phyloP scores from a whole-genome alignment of 1,140 invertebrate genomes.

The Nasonia giraulti region DNA sequence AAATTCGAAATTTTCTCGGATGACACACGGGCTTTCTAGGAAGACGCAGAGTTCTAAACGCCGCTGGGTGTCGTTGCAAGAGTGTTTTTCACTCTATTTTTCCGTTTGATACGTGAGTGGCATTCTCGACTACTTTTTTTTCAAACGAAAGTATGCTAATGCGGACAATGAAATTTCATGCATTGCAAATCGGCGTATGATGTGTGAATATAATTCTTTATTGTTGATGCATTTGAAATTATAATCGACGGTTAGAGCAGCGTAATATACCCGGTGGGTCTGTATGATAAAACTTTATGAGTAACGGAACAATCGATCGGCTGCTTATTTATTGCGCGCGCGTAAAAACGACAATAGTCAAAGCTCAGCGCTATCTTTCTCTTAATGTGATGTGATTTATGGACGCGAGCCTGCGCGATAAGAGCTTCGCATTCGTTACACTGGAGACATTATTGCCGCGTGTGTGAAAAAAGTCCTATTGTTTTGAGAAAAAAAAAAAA shows the following conservation, averaged over 20 bases:
- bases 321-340: neutral
- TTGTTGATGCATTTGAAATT: neutral
- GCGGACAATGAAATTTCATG: neutral
- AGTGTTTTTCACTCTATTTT: too few relatives aligned
- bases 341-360: neutral
- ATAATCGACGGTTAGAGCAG: neutral
- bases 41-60: too few relatives aligned
- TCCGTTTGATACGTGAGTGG: too few relatives aligned
- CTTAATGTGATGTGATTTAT: slow-evolving; percentile 23
- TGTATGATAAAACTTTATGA: too few relatives aligned
- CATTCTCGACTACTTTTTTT: neutral
- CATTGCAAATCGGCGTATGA: neutral
- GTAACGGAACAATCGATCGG: neutral
- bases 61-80: too few relatives aligned
- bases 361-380: neutral
- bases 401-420: neutral
- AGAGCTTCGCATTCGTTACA: slow-evolving; percentile 13
- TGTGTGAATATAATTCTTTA: neutral
- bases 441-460: neutral
- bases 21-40: neutral
- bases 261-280: neutral
- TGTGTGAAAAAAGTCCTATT: neutral
- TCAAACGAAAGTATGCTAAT: neutral
- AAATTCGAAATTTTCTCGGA: neutral
- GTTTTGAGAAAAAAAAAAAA: neutral